A percentile compares a stretch with the other conserved stretches of the same genome.
phyloP scores from a whole-genome alignment of 2,888 invertebrate genomes.

The Malthinus flaveolus region DNA sequence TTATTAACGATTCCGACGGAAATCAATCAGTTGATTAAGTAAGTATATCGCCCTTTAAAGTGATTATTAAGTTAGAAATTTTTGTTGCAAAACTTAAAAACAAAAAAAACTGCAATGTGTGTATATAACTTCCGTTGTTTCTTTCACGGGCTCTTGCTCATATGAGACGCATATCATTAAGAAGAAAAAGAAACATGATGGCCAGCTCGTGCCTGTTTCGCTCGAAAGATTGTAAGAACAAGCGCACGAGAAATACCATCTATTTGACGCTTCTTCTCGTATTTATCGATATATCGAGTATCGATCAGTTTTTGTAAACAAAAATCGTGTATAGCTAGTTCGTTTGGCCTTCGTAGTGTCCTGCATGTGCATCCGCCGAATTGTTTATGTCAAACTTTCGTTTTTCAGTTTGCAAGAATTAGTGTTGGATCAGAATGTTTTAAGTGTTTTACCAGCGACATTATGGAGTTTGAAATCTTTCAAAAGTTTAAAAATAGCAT shows the following conservation, averaged over 20 bases:
- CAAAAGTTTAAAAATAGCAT: constrained; percentile 62
- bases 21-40: constrained; percentile 63
- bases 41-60: constrained; percentile 44
- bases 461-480: constrained; percentile 64
- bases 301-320: constrained; percentile 22
- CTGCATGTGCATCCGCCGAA: constrained; percentile 51
- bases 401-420: constrained; percentile 69
- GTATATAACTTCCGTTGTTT: constrained; percentile 40
- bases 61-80: constrained; percentile 10
- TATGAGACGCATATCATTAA: constrained; percentile 43
- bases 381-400: constrained; percentile 36
- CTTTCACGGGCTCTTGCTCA: constrained; percentile 44
- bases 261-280: constrained; percentile 19
- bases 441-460: constrained; percentile 64
- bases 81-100: not conserved
- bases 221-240: constrained; percentile 24
- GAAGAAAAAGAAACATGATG: constrained; percentile 37
- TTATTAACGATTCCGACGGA: constrained; percentile 66
- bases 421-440: constrained; percentile 72
- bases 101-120: constrained; percentile 45
- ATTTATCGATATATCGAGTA: constrained; percentile 9
- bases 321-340: constrained; percentile 7
- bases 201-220: constrained; percentile 44
- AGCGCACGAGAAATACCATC: constrained; percentile 18
- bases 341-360: constrained; percentile 47